Base-by-base conservation (phyloP, 2,797 vertebrate species). In the Rhinophrynus dorsalis region DNA sequence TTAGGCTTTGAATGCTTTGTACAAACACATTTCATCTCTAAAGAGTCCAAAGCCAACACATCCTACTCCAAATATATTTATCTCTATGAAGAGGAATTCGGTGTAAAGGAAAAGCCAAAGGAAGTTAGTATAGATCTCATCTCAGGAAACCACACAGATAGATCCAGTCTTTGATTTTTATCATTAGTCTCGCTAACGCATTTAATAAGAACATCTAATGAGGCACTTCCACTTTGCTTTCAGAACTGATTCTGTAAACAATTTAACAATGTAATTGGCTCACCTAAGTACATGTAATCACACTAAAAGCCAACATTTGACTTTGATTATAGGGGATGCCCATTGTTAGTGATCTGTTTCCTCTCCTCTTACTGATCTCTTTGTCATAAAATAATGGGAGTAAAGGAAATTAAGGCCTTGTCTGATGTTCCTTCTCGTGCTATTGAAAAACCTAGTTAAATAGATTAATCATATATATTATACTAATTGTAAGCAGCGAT, bases 171-270 rank as follows among this genome's bases (percentile, higher is more conserved):
- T 56, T 38, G 52, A 64, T 64, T 42, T 62, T 35, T 52, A 64
- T 71, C 42, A 45, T 47, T n/a, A 15, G 7, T 9, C 35, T 45
- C 13, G 9, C 60, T 42, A 61, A 38, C 42, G 57, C 17, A 20
- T 27, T 24, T 64, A 57, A 57, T 71, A 57, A 57, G 26, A 30
- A 48, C 1, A 38, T 57, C 38, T 71, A 58, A 57, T 12, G 24
- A 54, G 59, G 15, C 24, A 15, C 52, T 64, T 63, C 68, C 58
- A 52, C 40, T n/a, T 50, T n/a, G 24, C 57, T 57, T 33, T 38
- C 20, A 38, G 30, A 40, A 27, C 40, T 47, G 15, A 45, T 63
- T 62, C 20, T 57, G 35, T 71, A 63, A 62, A 71, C 59, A 71
- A 13, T 21, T n/a, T 20, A 21, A 48, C 67, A 62, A 51, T 62